Percentiles rank a stretch among this genome's conserved stretches.
Evolutionary conservation across 2,113 vertebrate species (phyloP).

Genomic region (Syngnathoides biaculeatus): DNA sequence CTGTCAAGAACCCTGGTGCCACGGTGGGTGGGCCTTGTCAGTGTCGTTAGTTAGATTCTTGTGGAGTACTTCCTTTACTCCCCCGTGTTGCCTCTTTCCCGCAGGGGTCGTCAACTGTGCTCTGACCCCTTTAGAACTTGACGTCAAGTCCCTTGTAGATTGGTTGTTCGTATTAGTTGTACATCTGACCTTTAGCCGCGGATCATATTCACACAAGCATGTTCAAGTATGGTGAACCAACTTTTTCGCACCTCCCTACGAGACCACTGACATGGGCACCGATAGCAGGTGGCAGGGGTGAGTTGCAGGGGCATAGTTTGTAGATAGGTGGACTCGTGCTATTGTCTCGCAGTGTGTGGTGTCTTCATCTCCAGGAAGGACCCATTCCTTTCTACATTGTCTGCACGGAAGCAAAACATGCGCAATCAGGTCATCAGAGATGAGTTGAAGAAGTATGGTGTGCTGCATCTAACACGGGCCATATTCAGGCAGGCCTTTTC

Average conservation of each 20-base stretch:
- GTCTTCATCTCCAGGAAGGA: too few relatives aligned
- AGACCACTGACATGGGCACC: background rate
- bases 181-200: background rate
- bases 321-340: background rate
- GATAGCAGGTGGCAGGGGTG: background rate
- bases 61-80: conserved; percentile 18
- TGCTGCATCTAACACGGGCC: too few relatives aligned
- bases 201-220: conserved; percentile 3
- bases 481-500: too few relatives aligned
- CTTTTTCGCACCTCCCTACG: background rate
- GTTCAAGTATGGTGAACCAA: background rate
- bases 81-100: conserved; percentile 1
- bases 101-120: conserved; percentile 1
- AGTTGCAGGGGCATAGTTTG: background rate
- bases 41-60: conserved; percentile 39
- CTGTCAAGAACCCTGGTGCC: conserved; percentile 66
- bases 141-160: conserved; percentile 15
- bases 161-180: conserved; percentile 1
- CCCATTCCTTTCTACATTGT: too few relatives aligned
- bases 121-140: conserved; percentile 20
- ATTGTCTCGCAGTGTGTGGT: background rate
- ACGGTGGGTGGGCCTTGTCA: conserved; percentile 67
- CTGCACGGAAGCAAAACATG: too few relatives aligned
- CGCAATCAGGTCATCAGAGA: too few relatives aligned
- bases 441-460: too few relatives aligned